Conservation (phyloP, 2,797 vertebrate species). For the Parauchenoglanis ngamensis region DNA sequence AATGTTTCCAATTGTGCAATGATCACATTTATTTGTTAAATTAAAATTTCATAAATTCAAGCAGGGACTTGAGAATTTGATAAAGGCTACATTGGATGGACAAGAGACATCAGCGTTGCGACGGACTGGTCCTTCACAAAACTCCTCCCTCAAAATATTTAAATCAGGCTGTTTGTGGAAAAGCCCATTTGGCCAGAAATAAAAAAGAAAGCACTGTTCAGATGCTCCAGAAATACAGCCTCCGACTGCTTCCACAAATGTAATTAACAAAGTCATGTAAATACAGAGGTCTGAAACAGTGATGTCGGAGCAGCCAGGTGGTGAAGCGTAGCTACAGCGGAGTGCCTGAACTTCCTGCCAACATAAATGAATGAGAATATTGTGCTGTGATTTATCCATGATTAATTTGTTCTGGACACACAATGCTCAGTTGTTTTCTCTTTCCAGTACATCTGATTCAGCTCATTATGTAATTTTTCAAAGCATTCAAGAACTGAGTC, state of each 20-base stretch:
- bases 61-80: neutral
- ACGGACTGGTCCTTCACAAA: neutral
- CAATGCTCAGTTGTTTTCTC: neutral
- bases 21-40: neutral
- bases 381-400: neutral
- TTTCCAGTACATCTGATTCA: slow-evolving; percentile 1
- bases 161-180: neutral
- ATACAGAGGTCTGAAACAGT: neutral
- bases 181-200: neutral
- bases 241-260: slow-evolving; percentile 18
- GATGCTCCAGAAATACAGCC: neutral
- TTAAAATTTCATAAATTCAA: neutral
- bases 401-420: neutral
- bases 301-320: neutral
- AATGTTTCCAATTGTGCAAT: neutral
- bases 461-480: neutral
- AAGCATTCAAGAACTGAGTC: neutral
- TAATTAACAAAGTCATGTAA: slow-evolving; percentile 16
- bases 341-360: neutral
- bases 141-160: neutral
- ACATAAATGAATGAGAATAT: neutral
- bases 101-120: neutral
- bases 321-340: neutral
- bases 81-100: neutral
- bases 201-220: neutral